Evolutionary conservation across 1,140 invertebrate genomes (phyloP), one percentile per base, ranked within the genome.

Genomic region (Drosophila parabipectinata): DNA sequence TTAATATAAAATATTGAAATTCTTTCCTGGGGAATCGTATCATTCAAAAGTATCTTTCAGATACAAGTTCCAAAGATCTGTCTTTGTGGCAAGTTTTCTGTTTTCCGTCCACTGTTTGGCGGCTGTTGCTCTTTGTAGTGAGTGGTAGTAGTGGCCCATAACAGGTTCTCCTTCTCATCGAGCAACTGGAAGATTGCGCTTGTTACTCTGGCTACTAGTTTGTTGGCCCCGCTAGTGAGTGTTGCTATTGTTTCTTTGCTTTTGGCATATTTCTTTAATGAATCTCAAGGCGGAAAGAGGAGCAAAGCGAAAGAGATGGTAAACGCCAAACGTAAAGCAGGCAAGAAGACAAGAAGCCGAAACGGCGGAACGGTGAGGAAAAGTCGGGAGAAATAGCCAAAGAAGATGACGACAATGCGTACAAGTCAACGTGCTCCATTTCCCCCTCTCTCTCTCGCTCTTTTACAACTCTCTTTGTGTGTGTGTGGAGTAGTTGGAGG

Each of bases 191-290:
- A 21, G 21, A 21, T 21, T 21, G 21, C 21, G 21, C 21, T 21
- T 21, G 21, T 3, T 21, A 21, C 21, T 21, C 21, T 21, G 15
- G 47, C 41, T 3, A 82, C 78, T 87, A 77, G 77, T 85, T 88
- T 77, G 63, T 69, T 68, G 63, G 66, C 51, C 66, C 50, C 63
- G 32, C 63, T 64, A 64, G 47, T 58, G 44, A 58, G 64, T 61
- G 66, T 66, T 62, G 75, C 72, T 68, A 68, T 67, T 85, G 77
- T 87, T 64, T 78, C 79, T 71, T 53, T 60, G 52, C 54, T 64
- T 64, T 72, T 89, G 76, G 72, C 72, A 89, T 89, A 77, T 88
- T 88, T 88, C 83, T 89, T 88, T 88, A 88, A 88, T 88, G 84
- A 88, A 88, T 88, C 72, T 83, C 37, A 47, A 54, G 48, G 57